phyloP scores from a whole-genome alignment of 2,113 vertebrate species.

The Pogonocichla stellata region DNA sequence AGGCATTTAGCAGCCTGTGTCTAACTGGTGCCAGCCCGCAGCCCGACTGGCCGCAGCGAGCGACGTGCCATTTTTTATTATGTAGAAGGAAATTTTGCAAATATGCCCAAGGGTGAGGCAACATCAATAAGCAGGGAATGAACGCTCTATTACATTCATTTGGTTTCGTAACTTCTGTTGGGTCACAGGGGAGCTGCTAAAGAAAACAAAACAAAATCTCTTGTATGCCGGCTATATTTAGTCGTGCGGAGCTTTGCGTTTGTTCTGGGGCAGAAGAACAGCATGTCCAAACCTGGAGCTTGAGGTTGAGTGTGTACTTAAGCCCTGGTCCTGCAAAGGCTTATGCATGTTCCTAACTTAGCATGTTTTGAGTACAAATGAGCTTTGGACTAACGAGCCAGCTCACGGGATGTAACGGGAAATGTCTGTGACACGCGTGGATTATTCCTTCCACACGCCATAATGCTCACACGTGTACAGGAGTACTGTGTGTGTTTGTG shows the following conservation, averaged over 20 bases:
- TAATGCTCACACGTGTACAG: accelerated
- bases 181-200: constrained; percentile 51
- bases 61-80: constrained; percentile 35
- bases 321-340: not conserved
- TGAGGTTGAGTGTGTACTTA: not conserved
- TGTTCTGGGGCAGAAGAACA: constrained; percentile 6
- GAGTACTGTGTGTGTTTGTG: not conserved
- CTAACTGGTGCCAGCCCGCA: not conserved
- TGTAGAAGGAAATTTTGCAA: constrained; percentile 50
- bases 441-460: not conserved
- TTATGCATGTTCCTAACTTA: not conserved
- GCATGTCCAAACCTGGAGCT: constrained; percentile 22
- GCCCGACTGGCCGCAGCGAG: not conserved
- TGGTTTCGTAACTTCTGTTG: constrained; percentile 52
- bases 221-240: not conserved
- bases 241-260: not conserved
- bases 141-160: constrained; percentile 36
- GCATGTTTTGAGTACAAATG: not conserved
- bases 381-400: not conserved
- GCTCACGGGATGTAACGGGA: not conserved
- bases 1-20: not conserved
- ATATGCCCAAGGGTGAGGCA: constrained; percentile 47
- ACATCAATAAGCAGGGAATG: constrained; percentile 45
- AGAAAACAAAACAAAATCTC: constrained; percentile 44
- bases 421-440: not conserved